Conservation (phyloP, 2,888 invertebrate genomes). For the Cataglyphis cursor region DNA sequence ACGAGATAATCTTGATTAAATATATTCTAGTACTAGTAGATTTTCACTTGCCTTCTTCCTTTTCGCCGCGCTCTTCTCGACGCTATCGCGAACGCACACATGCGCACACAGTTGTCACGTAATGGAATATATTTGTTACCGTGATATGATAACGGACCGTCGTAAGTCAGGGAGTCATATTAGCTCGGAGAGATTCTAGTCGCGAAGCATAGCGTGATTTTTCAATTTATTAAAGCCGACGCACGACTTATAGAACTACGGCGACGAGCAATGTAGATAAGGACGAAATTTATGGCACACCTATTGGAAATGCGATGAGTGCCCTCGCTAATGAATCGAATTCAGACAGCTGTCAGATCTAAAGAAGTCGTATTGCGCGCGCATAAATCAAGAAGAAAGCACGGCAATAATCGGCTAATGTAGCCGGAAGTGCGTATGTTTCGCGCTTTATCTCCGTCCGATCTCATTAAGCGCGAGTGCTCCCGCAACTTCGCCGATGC, state of each 20-base stretch:
- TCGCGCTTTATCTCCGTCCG: slow-evolving; percentile 72
- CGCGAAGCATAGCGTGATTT: slow-evolving; percentile 58
- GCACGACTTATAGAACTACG: slow-evolving; percentile 39
- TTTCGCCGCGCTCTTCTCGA: background rate
- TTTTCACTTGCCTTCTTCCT: slow-evolving; percentile 23
- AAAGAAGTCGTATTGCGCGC: slow-evolving; percentile 41
- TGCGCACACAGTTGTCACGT: slow-evolving; percentile 50
- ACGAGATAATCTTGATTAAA: slow-evolving; percentile 69
- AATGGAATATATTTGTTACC: slow-evolving; percentile 57
- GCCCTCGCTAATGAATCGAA: slow-evolving; percentile 58
- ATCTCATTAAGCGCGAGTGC: slow-evolving; percentile 82
- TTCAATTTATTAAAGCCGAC: slow-evolving; percentile 61
- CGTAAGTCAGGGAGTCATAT: slow-evolving; percentile 55
- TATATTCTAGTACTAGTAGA: slow-evolving; percentile 50
- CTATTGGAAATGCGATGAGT: slow-evolving; percentile 47
- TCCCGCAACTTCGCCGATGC: slow-evolving; percentile 77
- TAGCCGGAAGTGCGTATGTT: slow-evolving; percentile 65
- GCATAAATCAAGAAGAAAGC: slow-evolving; percentile 67
- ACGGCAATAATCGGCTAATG: slow-evolving; percentile 49
- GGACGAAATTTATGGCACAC: slow-evolving; percentile 43
- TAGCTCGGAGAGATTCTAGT: slow-evolving; percentile 42
- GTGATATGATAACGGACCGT: slow-evolving; percentile 61
- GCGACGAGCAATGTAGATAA: slow-evolving; percentile 47
- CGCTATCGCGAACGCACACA: slow-evolving; percentile 49
- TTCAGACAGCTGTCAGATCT: slow-evolving; percentile 19